phyloP scores from a whole-genome alignment of 2,888 invertebrate genomes.

The Cryptocephalus moraei region DNA sequence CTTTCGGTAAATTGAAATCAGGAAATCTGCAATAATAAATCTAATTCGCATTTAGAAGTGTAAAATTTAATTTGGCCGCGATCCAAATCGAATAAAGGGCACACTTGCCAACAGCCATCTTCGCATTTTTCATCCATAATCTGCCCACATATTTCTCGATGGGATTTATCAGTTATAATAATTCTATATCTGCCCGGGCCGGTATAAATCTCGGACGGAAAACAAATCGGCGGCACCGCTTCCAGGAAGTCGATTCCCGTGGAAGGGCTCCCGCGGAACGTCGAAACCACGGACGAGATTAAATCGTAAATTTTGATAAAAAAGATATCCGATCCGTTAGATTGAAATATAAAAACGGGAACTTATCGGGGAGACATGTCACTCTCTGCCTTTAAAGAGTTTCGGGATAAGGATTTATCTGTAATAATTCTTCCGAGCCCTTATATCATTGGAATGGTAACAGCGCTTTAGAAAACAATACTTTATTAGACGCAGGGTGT shows the following conservation, averaged over 20 bases:
- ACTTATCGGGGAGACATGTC: too few relatives aligned
- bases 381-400: too few relatives aligned
- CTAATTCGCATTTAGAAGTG: slow-evolving; percentile 26
- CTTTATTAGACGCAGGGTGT: too few relatives aligned
- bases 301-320: too few relatives aligned
- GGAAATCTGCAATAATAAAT: slow-evolving; percentile 28
- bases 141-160: neutral
- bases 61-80: slow-evolving; percentile 29
- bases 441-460: too few relatives aligned
- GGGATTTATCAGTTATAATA: neutral
- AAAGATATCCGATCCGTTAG: too few relatives aligned
- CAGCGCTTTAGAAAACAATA: too few relatives aligned
- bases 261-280: neutral
- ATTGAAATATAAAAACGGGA: too few relatives aligned
- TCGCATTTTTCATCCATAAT: neutral
- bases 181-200: neutral
- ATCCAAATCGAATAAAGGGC: slow-evolving; percentile 18
- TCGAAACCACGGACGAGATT: too few relatives aligned
- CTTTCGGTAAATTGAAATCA: slow-evolving; percentile 13
- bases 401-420: too few relatives aligned
- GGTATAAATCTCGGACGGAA: neutral
- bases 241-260: neutral
- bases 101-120: neutral
- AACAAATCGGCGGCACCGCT: neutral
- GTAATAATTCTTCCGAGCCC: too few relatives aligned